These are phyloP conservation scores for Tetraneura akinire DNA, from an alignment of 1,140 invertebrate genomes.

Conservation along the genomic window DNA sequence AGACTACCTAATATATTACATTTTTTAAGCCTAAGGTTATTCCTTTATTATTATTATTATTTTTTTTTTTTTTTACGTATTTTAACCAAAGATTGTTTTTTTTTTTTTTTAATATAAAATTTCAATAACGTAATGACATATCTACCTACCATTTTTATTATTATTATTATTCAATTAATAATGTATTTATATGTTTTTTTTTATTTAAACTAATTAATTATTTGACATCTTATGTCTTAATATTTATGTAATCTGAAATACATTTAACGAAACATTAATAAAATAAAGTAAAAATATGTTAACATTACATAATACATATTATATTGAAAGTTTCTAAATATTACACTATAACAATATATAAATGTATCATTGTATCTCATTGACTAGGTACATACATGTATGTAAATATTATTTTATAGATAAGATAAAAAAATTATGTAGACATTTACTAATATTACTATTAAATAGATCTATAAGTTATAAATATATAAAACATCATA, in stretches of 20 bases:
- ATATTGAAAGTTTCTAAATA: neutral
- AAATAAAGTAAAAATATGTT: neutral
- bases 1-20: neutral
- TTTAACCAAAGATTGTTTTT: conserved; percentile 34
- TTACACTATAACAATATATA: neutral
- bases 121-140: no score
- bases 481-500: conserved; percentile 40
- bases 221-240: neutral
- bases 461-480: conserved; percentile 21
- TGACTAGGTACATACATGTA: neutral
- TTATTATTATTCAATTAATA: neutral
- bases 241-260: neutral
- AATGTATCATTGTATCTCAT: neutral
- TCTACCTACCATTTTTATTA: neutral
- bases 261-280: neutral
- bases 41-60: no score
- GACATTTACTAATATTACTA: conserved; percentile 19
- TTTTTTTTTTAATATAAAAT: conserved; percentile 25
- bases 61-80: conserved; percentile 24
- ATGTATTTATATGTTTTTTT: neutral
- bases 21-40: neutral
- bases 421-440: neutral
- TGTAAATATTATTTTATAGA: conserved; percentile 25
- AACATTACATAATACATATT: neutral
- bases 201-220: neutral